These are phyloP conservation scores for Thryonomys swinderianus DNA, from an alignment of 2,113 vertebrate genomes.

Conservation along the genomic window DNA sequence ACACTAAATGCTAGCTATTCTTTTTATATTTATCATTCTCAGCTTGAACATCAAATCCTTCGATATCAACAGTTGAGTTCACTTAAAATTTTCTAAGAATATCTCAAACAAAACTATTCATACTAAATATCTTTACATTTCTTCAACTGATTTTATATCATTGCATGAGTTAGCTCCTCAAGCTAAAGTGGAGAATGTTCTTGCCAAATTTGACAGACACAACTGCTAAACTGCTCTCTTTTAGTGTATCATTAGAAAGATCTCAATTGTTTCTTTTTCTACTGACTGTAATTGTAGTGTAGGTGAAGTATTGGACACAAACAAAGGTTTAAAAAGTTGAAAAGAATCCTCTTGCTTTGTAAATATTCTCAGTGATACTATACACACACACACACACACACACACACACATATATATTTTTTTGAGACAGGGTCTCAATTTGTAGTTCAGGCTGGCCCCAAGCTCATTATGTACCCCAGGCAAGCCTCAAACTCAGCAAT, in stretches of 20 bases:
- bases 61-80: background rate
- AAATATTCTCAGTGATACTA: background rate
- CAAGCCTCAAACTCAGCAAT: too few species aligned
- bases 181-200: background rate
- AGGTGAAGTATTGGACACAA: background rate
- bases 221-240: background rate
- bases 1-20: background rate
- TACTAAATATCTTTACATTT: background rate
- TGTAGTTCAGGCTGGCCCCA: too few species aligned
- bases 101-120: background rate
- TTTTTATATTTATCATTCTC: slow-evolving; percentile 5
- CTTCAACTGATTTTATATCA: background rate
- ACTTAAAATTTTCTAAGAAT: background rate
- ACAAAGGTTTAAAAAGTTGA: background rate
- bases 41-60: background rate
- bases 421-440: too few species aligned
- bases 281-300: background rate
- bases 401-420: too few species aligned
- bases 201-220: background rate
- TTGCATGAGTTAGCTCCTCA: background rate
- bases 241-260: background rate
- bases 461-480: too few species aligned
- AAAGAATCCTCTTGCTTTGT: background rate
- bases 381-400: too few species aligned
- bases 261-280: background rate